Percentiles rank a stretch among this genome's conserved stretches.
Conservation (phyloP, 2,888 invertebrate species). For the Dione vanillae region DNA sequence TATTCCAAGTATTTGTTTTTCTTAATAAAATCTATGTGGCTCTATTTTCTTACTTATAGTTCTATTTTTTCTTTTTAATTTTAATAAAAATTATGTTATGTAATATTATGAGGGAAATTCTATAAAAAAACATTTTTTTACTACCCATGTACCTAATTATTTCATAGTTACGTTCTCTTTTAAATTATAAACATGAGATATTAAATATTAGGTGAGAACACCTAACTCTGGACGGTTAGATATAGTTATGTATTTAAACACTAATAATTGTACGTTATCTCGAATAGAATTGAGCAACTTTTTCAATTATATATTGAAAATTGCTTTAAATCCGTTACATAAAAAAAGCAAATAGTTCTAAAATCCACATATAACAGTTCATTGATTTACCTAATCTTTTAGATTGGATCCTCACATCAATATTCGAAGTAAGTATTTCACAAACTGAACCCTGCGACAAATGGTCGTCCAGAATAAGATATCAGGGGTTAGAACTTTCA, state of each 20-base stretch:
- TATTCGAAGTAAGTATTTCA: conserved; percentile 75
- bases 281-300: too few relatives aligned
- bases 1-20: neutral
- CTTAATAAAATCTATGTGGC: neutral
- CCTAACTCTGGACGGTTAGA: neutral
- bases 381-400: conserved; percentile 56
- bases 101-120: too few relatives aligned
- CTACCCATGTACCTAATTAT: too few relatives aligned
- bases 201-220: neutral
- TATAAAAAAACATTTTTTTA: too few relatives aligned
- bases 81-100: too few relatives aligned
- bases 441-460: conserved; percentile 60
- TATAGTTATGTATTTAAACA: neutral
- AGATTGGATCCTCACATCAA: conserved; percentile 68
- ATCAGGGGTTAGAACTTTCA: conserved; percentile 79
- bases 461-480: conserved; percentile 70
- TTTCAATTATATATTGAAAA: too few relatives aligned
- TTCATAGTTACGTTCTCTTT: too few relatives aligned
- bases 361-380: neutral
- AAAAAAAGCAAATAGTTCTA: neutral
- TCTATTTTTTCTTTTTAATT: too few relatives aligned
- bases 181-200: too few relatives aligned
- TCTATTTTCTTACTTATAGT: neutral
- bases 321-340: too few relatives aligned
- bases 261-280: neutral